These are phyloP conservation scores for Halocynthia aurantium DNA, from an alignment of 23 tunicate species.

Conservation along the genomic window DNA sequence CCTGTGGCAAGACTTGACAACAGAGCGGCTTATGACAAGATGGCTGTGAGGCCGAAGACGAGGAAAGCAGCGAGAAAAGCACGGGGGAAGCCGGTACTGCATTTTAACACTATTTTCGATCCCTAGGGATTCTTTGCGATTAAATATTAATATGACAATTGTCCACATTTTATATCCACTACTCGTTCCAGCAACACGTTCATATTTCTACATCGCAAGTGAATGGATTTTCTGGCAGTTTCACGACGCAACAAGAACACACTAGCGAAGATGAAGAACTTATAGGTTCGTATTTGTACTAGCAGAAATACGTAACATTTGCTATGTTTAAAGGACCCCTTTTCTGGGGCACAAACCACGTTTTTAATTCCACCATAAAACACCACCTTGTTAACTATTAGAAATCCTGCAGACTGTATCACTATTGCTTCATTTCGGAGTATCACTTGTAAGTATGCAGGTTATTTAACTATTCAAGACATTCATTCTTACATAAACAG, in stretches of 20 bases:
- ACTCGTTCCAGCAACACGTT: conserved; percentile 5
- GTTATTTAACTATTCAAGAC: too few relatives aligned
- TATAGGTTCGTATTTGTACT: too few relatives aligned
- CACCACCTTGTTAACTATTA: too few relatives aligned
- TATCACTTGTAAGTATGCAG: too few relatives aligned
- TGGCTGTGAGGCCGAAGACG: conserved; percentile 38
- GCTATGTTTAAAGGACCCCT: too few relatives aligned
- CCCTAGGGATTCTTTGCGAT: too few relatives aligned
- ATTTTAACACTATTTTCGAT: background rate
- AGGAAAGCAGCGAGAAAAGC: conserved; percentile 15
- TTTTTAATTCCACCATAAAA: too few relatives aligned
- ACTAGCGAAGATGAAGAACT: background rate
- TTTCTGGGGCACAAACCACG: too few relatives aligned
- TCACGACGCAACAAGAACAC: background rate
- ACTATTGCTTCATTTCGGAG: too few relatives aligned
- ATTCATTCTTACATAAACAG: too few relatives aligned
- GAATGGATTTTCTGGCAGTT: conserved; percentile 8
- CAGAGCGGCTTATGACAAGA: conserved; percentile 33
- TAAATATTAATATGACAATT: background rate
- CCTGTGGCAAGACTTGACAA: conserved; percentile 26
- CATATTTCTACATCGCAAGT: conserved; percentile 1
- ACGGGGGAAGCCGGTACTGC: conserved; percentile 14
- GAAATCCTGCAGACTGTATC: too few relatives aligned
- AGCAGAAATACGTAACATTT: too few relatives aligned
- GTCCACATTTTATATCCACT: background rate